These are phyloP conservation scores for Bufo gargarizans DNA, from an alignment of 2,113 vertebrate genomes.

Conservation along the genomic window DNA sequence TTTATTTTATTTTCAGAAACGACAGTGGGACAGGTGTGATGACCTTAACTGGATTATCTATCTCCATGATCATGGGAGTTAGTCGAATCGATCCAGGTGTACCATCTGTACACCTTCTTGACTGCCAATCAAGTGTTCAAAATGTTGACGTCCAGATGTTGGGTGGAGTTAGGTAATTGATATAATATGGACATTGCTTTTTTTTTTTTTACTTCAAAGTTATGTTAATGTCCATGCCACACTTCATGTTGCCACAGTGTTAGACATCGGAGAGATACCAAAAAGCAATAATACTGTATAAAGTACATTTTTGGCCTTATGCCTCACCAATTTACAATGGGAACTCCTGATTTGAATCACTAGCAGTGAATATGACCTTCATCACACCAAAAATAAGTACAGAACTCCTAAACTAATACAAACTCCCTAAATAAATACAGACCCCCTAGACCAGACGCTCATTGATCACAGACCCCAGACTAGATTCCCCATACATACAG, in stretches of 20 bases:
- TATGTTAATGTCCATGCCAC: neutral
- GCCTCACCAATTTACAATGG: neutral
- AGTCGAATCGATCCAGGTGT: neutral
- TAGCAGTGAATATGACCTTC: no score
- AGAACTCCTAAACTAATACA: no score
- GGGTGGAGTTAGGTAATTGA: constrained; percentile 26
- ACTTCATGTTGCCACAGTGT: no score
- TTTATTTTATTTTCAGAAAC: constrained; percentile 16
- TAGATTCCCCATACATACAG: no score
- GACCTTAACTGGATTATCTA: constrained; percentile 17
- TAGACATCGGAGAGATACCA: neutral
- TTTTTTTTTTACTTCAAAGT: no score
- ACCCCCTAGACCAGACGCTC: neutral
- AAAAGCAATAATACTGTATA: neutral
- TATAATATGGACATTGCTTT: neutral
- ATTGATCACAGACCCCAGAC: neutral
- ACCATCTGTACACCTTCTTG: neutral
- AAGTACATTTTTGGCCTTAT: neutral
- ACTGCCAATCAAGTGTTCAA: constrained; percentile 14
- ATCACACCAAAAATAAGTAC: no score
- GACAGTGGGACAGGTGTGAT: constrained; percentile 17
- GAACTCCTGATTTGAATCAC: neutral
- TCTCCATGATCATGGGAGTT: neutral
- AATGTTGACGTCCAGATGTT: constrained; percentile 1
- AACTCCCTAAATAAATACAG: neutral